Base-by-base conservation (phyloP, 2,797 vertebrate species). In the Rhinogobio ventralis region DNA sequence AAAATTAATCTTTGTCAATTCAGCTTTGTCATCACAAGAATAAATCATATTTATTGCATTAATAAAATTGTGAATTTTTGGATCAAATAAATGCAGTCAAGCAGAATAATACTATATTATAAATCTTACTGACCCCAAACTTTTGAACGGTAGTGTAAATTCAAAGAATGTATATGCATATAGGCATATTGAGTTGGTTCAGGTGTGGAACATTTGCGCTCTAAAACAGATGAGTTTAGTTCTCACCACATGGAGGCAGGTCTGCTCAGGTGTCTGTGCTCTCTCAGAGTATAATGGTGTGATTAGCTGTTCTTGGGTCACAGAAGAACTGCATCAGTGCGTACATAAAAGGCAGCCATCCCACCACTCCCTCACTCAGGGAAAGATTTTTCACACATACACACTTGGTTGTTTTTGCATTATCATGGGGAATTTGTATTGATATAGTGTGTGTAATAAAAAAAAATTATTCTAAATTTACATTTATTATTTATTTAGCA, bases 171-270 rank as follows among this genome's bases (percentile, higher is more conserved):
- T 30, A 33, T 17, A 17, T 42, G 36, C 23, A 69, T 49, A 81
- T 33, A 68, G 17, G 17, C 30, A 74, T 66, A 19, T 0, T 51
- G 20, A 82, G 45, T 66, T 51, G 23, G 28, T 75, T 74, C 45
- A 66, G 81, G 57, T 83, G 71, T 66, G 42, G 30, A 66, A 83
- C 81, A 83, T 83, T 83, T 66, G 81, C 57, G 45, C 57, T 75
- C 20, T 10, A 66, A 30, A 75, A 83, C 81, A 83, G 81, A 83
- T 83, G 81, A 71, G 53, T 66, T 51, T 83, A 51, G 42, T 75
- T 83, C 57, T 75, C 57, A 66, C n/a, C 60, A 66, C 69, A 82
- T 72, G 71, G 80, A 62, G 68, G 69, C 55, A 73, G 81, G 80
- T 82, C 69, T 82, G 75, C 19, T 82, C 68, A 73, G 80, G 68